These are phyloP conservation scores for Actinostola sp. DNA, from an alignment of 92 coral and sea anemone species.

Conservation along the genomic window DNA sequence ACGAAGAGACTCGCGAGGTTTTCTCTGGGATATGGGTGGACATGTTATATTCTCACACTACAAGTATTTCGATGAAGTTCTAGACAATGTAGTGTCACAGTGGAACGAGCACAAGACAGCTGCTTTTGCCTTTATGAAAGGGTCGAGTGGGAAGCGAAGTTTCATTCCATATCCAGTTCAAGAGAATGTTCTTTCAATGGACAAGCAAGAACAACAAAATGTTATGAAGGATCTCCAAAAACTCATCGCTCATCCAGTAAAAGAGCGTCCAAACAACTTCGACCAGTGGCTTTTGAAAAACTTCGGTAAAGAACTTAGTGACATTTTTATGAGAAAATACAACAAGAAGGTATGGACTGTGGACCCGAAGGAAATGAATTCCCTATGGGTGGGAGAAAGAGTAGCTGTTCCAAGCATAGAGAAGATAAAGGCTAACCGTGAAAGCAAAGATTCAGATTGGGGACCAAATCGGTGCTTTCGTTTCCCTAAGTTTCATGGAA, in stretches of 20 bases:
- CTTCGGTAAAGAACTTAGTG: constrained; percentile 60
- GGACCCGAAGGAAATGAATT: constrained; percentile 62
- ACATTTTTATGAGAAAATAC: constrained; percentile 67
- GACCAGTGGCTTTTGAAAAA: too few relatives aligned
- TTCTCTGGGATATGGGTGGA: constrained; percentile 78
- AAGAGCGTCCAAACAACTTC: too few relatives aligned
- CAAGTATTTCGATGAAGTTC: constrained; percentile 45
- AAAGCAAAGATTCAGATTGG: constrained; percentile 35
- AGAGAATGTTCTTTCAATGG: constrained; percentile 58
- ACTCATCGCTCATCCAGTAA: too few relatives aligned
- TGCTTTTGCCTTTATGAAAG: constrained; percentile 66
- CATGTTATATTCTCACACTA: constrained; percentile 71
- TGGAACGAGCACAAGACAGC: constrained; percentile 61
- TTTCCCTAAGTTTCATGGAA: constrained; percentile 60
- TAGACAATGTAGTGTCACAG: constrained; percentile 37
- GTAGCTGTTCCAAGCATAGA: constrained; percentile 68
- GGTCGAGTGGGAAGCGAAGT: constrained; percentile 55
- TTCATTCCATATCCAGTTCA: constrained; percentile 73
- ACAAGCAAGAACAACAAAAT: too few relatives aligned
- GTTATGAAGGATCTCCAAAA: too few relatives aligned
- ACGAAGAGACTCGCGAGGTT: constrained; percentile 65
- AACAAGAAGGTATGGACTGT: constrained; percentile 72
- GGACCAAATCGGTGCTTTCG: constrained; percentile 65
- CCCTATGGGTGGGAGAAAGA: constrained; percentile 67
- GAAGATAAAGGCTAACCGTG: constrained; percentile 48